Evolutionary conservation across 2,888 invertebrate genomes (phyloP).

Genomic region (Cataglyphis cursor): DNA sequence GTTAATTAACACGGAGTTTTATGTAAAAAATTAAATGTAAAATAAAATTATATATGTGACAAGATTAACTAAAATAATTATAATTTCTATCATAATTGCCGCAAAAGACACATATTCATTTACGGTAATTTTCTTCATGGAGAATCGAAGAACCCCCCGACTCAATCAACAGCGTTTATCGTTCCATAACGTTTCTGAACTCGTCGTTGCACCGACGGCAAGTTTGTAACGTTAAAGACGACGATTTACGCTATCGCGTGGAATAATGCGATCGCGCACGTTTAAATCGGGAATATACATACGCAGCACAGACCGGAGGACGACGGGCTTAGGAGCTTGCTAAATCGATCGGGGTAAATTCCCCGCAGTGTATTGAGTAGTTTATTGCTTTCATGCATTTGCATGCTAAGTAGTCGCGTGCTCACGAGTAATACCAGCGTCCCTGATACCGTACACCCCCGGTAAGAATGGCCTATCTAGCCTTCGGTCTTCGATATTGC

Average conservation of each 20-base stretch:
- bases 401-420: conserved; percentile 87
- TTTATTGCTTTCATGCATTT: conserved; percentile 87
- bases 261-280: conserved; percentile 60
- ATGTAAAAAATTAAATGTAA: neutral
- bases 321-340: conserved; percentile 58
- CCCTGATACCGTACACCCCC: conserved; percentile 84
- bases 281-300: conserved; percentile 82
- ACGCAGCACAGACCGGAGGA: conserved; percentile 41
- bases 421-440: conserved; percentile 86
- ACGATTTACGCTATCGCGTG: conserved; percentile 62
- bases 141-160: neutral
- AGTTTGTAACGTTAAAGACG: conserved; percentile 28
- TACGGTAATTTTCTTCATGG: neutral
- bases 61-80: neutral
- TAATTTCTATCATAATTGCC: neutral
- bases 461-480: conserved; percentile 84
- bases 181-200: neutral
- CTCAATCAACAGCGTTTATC: neutral
- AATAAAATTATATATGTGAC: neutral
- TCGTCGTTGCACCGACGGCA: conserved; percentile 6
- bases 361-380: conserved; percentile 86
- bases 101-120: neutral
- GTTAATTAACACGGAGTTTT: neutral
- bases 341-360: conserved; percentile 86
- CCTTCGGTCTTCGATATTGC: conserved; percentile 86